phyloP scores from a whole-genome alignment of 2,113 vertebrate species.

The Daboia siamensis region DNA sequence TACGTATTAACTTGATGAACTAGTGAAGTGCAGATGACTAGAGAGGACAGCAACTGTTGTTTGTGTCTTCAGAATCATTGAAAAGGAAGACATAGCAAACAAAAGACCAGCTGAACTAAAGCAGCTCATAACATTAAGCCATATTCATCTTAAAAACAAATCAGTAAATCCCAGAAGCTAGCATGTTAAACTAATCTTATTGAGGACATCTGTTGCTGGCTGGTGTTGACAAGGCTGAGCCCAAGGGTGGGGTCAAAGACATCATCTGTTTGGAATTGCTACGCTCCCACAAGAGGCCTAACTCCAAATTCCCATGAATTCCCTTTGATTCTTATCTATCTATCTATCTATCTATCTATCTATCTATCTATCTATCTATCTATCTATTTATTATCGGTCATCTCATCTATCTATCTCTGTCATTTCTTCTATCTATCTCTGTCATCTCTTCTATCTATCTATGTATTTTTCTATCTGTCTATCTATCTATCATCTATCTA shows the following conservation, averaged over 20 bases:
- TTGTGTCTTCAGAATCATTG: not conserved
- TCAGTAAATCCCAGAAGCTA: not conserved
- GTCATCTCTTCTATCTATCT: too few relatives aligned
- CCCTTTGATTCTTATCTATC: too few relatives aligned
- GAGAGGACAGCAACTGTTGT: not conserved
- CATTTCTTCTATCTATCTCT: too few relatives aligned
- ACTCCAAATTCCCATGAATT: not conserved
- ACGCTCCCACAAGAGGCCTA: not conserved
- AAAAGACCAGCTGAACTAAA: not conserved
- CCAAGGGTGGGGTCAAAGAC: not conserved
- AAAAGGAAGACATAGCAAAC: not conserved
- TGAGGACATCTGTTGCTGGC: not conserved
- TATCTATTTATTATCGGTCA: too few relatives aligned
- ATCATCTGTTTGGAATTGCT: not conserved
- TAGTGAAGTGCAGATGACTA: not conserved
- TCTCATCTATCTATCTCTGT: too few relatives aligned
- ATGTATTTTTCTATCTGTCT: too few relatives aligned
- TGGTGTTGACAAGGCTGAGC: not conserved
- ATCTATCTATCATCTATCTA: too few relatives aligned
- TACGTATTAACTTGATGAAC: not conserved
- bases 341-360: too few relatives aligned
- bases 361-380: too few relatives aligned
- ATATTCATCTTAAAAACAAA: not conserved
- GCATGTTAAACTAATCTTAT: not conserved
- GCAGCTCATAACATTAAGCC: not conserved